Evolutionary conservation across 2,888 invertebrate genomes (phyloP), one percentile per base, ranked within the genome.

Genomic region (Gymnosoma rotundatum): DNA sequence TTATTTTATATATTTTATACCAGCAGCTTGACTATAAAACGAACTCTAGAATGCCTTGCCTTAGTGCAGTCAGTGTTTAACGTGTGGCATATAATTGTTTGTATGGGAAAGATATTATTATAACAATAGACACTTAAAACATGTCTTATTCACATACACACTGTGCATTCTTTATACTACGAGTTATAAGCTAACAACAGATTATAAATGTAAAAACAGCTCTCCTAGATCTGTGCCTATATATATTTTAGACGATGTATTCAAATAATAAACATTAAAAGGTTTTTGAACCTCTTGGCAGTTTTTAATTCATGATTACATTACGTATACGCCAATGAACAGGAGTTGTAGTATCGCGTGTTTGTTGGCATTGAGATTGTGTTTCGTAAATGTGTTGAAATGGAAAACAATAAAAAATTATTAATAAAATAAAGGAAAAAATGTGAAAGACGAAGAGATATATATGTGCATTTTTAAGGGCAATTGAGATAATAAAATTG

Each of bases 241-340:
- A 32, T 32, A 38, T 8, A 8, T 38, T 64, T 48, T 16, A 12
- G 14, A 12, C 20, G 66, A 20, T n/a, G 38, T 58, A 52, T 36
- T 42, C 16, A 64, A 56, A 54, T 56, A 54, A 74, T 36, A 38
- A 70, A 75, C 52, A 81, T 75, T 69, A 50, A 63, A 60, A 82
- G 81, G 76, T 72, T 72, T 76, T 76, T 76, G 81, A 82, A 82
- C 81, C 70, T 63, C 21, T 52, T 20, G 54, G 10, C 60, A n/a
- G n/a, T 61, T 63, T 60, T 20, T 4, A 61, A 42, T 38, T 54
- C 21, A 52, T 60, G 64, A 66, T 32, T 52, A 32, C 61, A 48
- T 78, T 82, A 61, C 76, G 76, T 78, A 54, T 67, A 73, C 66
- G 76, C 66, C 70, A 67, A 0, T 70, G 70, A 64, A 7, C 66